These are phyloP conservation scores for Saturnia japonica DNA, from an alignment of 2,888 invertebrate species.

Conservation along the genomic window DNA sequence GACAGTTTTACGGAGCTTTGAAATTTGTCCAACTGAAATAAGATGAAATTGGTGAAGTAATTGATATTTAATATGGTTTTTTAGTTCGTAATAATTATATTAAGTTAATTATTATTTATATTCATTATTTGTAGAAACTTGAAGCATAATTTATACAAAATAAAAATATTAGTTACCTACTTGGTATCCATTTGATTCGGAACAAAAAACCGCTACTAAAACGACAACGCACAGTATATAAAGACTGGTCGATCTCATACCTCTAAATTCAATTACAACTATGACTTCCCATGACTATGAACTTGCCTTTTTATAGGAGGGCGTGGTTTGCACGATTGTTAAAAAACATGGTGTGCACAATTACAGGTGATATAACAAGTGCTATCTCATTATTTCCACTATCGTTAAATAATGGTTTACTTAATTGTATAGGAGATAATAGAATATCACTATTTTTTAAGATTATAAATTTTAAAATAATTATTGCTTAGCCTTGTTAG, in stretches of 20 bases:
- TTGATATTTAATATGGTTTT: no score
- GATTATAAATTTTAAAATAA: neutral
- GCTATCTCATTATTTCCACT: constrained; percentile 30
- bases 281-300: constrained; percentile 72
- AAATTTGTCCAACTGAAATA: no score
- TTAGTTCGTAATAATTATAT: no score
- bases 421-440: constrained; percentile 2
- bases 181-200: constrained; percentile 49
- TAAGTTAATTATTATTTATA: no score
- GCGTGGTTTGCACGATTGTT: constrained; percentile 66
- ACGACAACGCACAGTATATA: constrained; percentile 42
- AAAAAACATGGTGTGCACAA: constrained; percentile 63
- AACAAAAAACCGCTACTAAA: constrained; percentile 45
- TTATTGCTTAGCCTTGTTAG: neutral
- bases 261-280: constrained; percentile 49
- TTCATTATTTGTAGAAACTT: neutral
- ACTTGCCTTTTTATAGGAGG: constrained; percentile 76
- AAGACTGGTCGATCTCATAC: constrained; percentile 55
- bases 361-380: constrained; percentile 50
- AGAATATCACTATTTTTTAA: neutral
- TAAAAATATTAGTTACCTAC: constrained; percentile 47
- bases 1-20: no score
- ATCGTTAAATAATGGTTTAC: constrained; percentile 19
- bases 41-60: no score
- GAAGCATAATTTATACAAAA: neutral